Evolutionary conservation across 1,140 invertebrate genomes (phyloP), one percentile per base, ranked within the genome.

Genomic region (Listronotus bonariensis): DNA sequence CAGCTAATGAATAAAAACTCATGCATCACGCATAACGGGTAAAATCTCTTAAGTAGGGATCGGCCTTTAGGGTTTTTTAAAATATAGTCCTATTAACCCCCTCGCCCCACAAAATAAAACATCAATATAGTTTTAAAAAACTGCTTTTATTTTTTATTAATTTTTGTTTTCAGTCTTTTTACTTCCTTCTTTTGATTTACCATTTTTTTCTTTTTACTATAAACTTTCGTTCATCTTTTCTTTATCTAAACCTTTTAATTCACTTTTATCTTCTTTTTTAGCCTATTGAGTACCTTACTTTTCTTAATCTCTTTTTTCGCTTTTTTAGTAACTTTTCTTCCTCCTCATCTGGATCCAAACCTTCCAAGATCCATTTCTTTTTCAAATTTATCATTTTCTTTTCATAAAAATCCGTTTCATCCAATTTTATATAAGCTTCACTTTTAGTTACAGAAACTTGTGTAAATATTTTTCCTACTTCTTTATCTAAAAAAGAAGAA

Each of bases 401-500:
- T 77, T 97, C 92, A 75, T 93, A 93, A 79, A 96, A 96, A 75
- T 97, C 91, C 67, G 88, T 88, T 77, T 96, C 91, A 74, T 98
- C 95, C 18, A 99, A 79, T 74, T 88, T 88, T 49, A 98, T 93
- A 78, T 96, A 92, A 7, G 95, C 93, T 79, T 98, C 93, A 49
- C 95, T 83, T 72, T 92, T 89, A 0, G 93, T 90, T 0, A 97
- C 91, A 63, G 92, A 90, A 12, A 98, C 91, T 81, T 97, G 92
- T 6, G 91, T 92, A 60, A 96, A 89, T 68, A 97, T 95, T 67
- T 88, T 89, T 17, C 88, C 83, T 0, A 95, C 90, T 80, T 93
- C 88, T 67, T 87, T 88, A 72, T 94, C 92, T 93, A 74, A 12
- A 55, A 65, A 49, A 49, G 46, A 49, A n/a, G n/a, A n/a, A n/a